Percentiles rank a stretch among this genome's conserved stretches.
phyloP scores from a whole-genome alignment of 2,797 vertebrate genomes.

The Astyanax mexicanus region DNA sequence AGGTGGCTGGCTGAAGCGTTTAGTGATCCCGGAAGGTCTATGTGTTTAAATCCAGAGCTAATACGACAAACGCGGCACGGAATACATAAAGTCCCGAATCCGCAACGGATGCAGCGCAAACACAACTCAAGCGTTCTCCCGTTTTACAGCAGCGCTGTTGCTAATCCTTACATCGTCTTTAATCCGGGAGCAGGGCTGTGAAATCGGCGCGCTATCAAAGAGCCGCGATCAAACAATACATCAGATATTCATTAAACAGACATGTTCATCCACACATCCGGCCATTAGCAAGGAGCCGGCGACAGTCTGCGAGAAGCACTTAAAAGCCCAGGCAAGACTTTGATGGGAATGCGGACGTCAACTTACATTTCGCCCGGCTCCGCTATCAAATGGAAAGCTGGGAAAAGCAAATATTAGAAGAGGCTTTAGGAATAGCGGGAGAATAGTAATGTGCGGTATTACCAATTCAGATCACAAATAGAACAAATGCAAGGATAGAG shows the following conservation, averaged over 20 bases:
- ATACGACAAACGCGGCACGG: conserved; percentile 20
- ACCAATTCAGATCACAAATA: conserved; percentile 34
- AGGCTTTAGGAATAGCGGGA: conserved; percentile 32
- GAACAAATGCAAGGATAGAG: not conserved
- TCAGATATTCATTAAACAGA: conserved; percentile 45
- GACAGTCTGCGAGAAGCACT: conserved; percentile 21
- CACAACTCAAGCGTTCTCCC: not conserved
- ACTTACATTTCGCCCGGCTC: conserved; percentile 2
- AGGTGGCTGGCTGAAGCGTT: conserved; percentile 42
- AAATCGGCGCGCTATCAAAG: conserved; percentile 48
- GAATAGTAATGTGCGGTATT: conserved; percentile 32
- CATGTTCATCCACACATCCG: conserved; percentile 25
- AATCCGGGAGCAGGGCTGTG: conserved; percentile 31
- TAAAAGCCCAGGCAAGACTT: conserved; percentile 40
- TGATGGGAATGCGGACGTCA: conserved; percentile 20
- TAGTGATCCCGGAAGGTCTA: conserved; percentile 40
- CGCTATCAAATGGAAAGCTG: conserved; percentile 27
- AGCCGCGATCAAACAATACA: conserved; percentile 49
- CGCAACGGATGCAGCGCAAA: conserved; percentile 3
- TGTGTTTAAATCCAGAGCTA: conserved; percentile 32
- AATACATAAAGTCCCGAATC: conserved; percentile 15
- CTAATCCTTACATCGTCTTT: conserved; percentile 42
- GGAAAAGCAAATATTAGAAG: conserved; percentile 38
- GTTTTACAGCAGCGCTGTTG: conserved; percentile 11
- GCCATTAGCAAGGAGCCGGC: conserved; percentile 26